A percentile compares a stretch with the other conserved stretches of the same genome.
These are phyloP conservation scores for Limanda limanda DNA, from an alignment of 2,113 vertebrate genomes.

Conservation along the genomic window DNA sequence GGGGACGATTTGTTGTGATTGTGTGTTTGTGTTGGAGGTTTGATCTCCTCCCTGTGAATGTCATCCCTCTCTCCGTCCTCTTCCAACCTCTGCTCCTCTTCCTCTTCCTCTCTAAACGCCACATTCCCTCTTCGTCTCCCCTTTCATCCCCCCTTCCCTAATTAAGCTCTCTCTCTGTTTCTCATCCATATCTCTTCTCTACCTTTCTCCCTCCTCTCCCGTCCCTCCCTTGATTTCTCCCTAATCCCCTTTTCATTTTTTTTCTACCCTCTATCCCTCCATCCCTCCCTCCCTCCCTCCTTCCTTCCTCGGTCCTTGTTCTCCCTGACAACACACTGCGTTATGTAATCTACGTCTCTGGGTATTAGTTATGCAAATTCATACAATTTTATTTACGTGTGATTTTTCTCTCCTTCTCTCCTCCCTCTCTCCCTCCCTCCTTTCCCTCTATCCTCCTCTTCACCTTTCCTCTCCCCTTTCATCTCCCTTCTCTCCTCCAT, in stretches of 20 bases:
- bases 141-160: slow-evolving; percentile 24
- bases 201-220: slow-evolving; percentile 17
- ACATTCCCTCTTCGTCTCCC: slow-evolving; percentile 34
- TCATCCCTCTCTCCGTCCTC: slow-evolving; percentile 28
- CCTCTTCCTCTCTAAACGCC: slow-evolving; percentile 23
- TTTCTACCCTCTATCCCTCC: neutral
- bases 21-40: slow-evolving; percentile 27
- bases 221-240: slow-evolving; percentile 22
- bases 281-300: slow-evolving; percentile 10
- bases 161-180: slow-evolving; percentile 49
- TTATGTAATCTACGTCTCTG: slow-evolving; percentile 76
- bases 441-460: neutral
- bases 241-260: slow-evolving; percentile 41
- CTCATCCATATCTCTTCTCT: slow-evolving; percentile 39
- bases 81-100: slow-evolving; percentile 23
- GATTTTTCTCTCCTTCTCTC: neutral
- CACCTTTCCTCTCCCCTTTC: neutral
- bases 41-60: slow-evolving; percentile 39
- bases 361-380: slow-evolving; percentile 80
- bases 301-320: slow-evolving; percentile 55
- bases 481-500: neutral
- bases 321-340: slow-evolving; percentile 75
- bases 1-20: slow-evolving; percentile 32
- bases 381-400: slow-evolving; percentile 76
- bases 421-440: neutral